Evolutionary conservation across 2,113 vertebrate genomes (phyloP).

Genomic region (Pseudopodoces humilis): DNA sequence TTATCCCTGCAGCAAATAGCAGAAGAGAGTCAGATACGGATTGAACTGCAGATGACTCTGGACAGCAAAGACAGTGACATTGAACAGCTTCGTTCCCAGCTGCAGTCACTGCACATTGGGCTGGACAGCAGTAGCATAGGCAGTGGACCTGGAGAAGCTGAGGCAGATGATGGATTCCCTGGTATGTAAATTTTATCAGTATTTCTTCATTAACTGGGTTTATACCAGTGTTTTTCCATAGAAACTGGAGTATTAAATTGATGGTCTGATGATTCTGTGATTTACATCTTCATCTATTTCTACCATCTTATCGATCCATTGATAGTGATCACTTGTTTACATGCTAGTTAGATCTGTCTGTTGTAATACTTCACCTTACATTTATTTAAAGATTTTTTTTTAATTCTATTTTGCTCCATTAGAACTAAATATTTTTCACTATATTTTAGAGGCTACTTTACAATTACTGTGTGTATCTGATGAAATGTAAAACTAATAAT

Average conservation of each 20-base stretch:
- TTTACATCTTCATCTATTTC: not conserved
- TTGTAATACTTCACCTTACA: not conserved
- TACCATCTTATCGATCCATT: not conserved
- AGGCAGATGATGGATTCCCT: slow-evolving; percentile 88
- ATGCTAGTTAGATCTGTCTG: not conserved
- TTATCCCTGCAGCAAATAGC: slow-evolving; percentile 85
- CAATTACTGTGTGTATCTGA: not conserved
- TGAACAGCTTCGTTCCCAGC: slow-evolving; percentile 92
- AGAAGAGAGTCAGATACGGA: slow-evolving; percentile 93
- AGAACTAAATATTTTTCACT: not conserved
- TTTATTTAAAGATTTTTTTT: not conserved
- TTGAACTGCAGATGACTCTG: slow-evolving; percentile 97
- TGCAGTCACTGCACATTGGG: slow-evolving; percentile 88
- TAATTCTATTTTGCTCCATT: not conserved
- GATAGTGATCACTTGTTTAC: not conserved
- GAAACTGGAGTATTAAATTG: not conserved
- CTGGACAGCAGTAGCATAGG: slow-evolving; percentile 91
- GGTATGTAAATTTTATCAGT: slow-evolving; percentile 72
- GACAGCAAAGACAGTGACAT: slow-evolving; percentile 99
- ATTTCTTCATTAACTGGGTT: not conserved
- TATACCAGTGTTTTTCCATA: not conserved
- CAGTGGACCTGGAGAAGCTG: slow-evolving; percentile 90
- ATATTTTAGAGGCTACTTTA: not conserved
- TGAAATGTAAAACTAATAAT: slow-evolving; percentile 50
- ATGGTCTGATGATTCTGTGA: not conserved